Evolutionary conservation across 2,888 invertebrate species (phyloP), one percentile per base, ranked within the genome.

Genomic region (Thalpophila matura): DNA sequence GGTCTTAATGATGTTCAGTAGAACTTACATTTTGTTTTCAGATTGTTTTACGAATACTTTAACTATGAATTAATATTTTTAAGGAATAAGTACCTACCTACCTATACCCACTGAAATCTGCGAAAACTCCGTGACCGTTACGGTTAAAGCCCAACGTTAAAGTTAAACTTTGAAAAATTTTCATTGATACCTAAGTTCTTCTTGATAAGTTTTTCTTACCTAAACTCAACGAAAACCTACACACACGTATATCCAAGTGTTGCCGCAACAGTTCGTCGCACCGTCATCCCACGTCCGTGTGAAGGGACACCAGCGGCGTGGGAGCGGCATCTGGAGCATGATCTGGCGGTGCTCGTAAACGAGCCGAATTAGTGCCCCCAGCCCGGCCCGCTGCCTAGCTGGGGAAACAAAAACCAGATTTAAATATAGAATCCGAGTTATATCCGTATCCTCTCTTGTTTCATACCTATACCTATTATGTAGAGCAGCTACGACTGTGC

Each of bases 291-390:
- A 79, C 81, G 67, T 50, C 14, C 79, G 79, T 89, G 75, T 84
- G 86, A 85, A 90, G 86, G 86, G 86, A 86, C 86, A 85, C 79
- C 70, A 71, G 71, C 78, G 86, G 90, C 92, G 93, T 92, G 93
- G 93, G 93, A 91, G 89, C 85, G 88, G 88, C 90, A 91, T 93
- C 91, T 91, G 91, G 90, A 81, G 80, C 86, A 85, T 84, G 88
- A 83, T 88, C 90, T 88, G 90, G 87, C 87, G 82, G 70, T 67
- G 83, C 87, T 92, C 94, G 92, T 94, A 93, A 94, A 94, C 90
- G 86, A 56, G 87, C 90, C 82, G 88, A 92, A 92, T 94, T 93
- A 93, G 93, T 89, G 84, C 89, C 86, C 85, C 84, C 83, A 86
- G 77, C 81, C 55, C 61, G 57, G 65, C 61, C 71, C 64, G 43